A percentile compares a stretch with the other conserved stretches of the same genome.
These are phyloP conservation scores for Taxidea taxus DNA, from an alignment of 2,113 vertebrate species.

Conservation along the genomic window DNA sequence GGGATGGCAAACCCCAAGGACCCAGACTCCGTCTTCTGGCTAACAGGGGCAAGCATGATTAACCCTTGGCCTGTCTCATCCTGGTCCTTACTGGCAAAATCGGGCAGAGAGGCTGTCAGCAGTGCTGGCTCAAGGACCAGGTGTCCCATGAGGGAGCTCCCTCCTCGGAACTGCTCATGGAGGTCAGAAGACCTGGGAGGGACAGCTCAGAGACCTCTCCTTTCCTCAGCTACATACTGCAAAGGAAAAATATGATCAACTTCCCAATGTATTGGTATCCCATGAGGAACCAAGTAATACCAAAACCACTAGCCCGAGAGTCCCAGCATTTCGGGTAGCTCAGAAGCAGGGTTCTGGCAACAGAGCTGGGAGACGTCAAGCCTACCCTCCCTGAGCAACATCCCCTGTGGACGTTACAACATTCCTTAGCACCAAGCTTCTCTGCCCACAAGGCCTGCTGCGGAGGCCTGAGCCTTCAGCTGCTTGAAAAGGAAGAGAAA, in stretches of 20 bases:
- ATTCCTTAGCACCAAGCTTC: not conserved
- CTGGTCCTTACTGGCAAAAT: accelerated
- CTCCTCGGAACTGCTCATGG: accelerated
- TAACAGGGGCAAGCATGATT: accelerated
- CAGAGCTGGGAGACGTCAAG: accelerated
- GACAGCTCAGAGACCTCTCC: accelerated
- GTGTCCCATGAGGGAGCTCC: accelerated
- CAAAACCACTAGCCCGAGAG: not conserved
- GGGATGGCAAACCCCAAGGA: not conserved
- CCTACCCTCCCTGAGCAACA: accelerated
- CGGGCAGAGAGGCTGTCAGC: accelerated
- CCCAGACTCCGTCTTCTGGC: not conserved
- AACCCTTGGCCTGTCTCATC: not conserved
- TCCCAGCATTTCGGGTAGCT: accelerated
- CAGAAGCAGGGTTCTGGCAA: not conserved
- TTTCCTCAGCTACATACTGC: not conserved
- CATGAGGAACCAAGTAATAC: not conserved
- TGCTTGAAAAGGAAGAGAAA: not conserved
- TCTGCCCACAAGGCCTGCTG: not conserved
- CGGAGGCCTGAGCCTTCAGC: accelerated
- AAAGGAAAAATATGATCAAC: not conserved
- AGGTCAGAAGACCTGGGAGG: accelerated
- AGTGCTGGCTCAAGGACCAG: accelerated
- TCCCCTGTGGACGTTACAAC: accelerated
- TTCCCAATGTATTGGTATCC: not conserved